Evolutionary conservation across 2,113 vertebrate species (phyloP), one percentile per base, ranked within the genome.

Genomic region (Catharus fuscescens): DNA sequence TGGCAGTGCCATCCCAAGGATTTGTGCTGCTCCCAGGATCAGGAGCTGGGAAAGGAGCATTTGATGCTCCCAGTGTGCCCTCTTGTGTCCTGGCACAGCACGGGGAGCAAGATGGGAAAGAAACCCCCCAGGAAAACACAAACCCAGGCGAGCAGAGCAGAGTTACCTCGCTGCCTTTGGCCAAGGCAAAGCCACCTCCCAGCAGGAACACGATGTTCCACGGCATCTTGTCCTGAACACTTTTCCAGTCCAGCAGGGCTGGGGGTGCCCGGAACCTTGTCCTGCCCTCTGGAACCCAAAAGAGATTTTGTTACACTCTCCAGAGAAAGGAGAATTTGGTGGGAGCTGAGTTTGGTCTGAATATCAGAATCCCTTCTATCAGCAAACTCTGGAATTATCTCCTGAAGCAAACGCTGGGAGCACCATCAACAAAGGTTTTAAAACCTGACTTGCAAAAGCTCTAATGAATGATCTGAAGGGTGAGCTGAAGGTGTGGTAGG

Each of bases 141-240:
- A 45, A 32, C 1, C 16, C 79, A n/a, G 83, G 83, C 24, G 50
- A 91, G 65, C 67, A 23, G 5, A 40, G 70, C 45, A 45, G 47
- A n/a, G 79, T 95, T 97, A 99, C 99, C 99, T 99, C 98, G 12
- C 99, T 99, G 94, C 98, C 99, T 12, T 97, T 98, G 92, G 99
- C 99, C 90, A 99, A 92, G 81, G 99, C 99, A 42, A 98, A 99
- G 80, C 99, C 99, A 40, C 99, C 99, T 53, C 99, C 99, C 96
- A 99, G 96, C 90, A 99, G 97, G 73, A 99, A 76, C 34, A 99
- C 76, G 23, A 99, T 98, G 92, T 98, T 98, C 99, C 99, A 99
- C 3, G 99, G 98, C 99, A 99, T 99, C 60, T 98, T 98, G 73
- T 98, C n/a, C 2, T 99, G 98, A 18, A 99, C 98, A 5, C 82